A percentile compares a stretch with the other conserved stretches of the same genome.
Evolutionary conservation across 2,888 invertebrate species (phyloP).

Genomic region (Junonia oenone): DNA sequence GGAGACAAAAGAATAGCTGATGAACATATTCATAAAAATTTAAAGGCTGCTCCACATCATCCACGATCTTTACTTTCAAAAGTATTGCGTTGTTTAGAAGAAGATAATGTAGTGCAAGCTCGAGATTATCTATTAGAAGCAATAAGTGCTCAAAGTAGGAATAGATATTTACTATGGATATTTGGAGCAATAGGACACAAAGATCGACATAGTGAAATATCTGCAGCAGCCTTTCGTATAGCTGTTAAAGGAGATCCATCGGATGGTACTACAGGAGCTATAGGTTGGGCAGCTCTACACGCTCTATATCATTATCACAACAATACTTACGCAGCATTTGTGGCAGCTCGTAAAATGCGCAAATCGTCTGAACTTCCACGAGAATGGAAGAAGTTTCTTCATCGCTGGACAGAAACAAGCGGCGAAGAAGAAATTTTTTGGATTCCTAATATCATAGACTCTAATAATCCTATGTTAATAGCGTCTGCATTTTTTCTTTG

Average conservation of each 20-base stretch:
- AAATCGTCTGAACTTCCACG: constrained; percentile 52
- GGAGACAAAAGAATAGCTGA: constrained; percentile 52
- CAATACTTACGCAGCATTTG: constrained; percentile 50
- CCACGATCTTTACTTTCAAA: constrained; percentile 54
- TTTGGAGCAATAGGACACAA: constrained; percentile 56
- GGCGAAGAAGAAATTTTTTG: constrained; percentile 66
- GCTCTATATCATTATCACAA: constrained; percentile 49
- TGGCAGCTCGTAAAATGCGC: constrained; percentile 61
- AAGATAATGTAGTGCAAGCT: constrained; percentile 45
- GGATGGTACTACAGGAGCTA: constrained; percentile 59
- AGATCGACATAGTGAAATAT: constrained; percentile 39
- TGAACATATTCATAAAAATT: constrained; percentile 42
- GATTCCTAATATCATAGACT: constrained; percentile 46
- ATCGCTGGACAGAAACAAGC: constrained; percentile 54
- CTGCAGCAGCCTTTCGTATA: constrained; percentile 57
- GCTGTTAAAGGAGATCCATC: constrained; percentile 59
- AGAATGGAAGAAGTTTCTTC: constrained; percentile 55
- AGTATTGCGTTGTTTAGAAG: constrained; percentile 55
- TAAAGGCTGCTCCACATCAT: constrained; percentile 41
- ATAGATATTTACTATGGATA: constrained; percentile 61
- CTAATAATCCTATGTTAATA: constrained; percentile 53
- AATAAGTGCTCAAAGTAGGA: constrained; percentile 45
- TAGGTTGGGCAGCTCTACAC: constrained; percentile 68
- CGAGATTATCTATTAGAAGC: constrained; percentile 47
- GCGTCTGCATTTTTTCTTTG: constrained; percentile 70